Evolutionary conservation across 2,888 invertebrate species (phyloP), one percentile per base, ranked within the genome.

Genomic region (Trachelus tabidus): DNA sequence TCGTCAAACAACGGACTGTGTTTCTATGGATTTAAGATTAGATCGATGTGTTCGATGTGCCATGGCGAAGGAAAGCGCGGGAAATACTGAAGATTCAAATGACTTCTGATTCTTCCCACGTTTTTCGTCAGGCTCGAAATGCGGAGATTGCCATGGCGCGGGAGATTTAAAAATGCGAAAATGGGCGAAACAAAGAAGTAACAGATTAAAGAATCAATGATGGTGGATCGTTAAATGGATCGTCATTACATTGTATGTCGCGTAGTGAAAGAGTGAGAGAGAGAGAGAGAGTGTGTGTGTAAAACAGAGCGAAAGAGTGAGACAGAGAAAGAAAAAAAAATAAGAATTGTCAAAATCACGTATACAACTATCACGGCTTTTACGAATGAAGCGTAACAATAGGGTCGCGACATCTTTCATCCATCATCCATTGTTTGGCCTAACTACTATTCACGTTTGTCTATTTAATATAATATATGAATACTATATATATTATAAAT

Each of bases 401-500:
- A 56, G 23, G 6, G 2, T 56, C 23, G 56, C 23, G 56, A 23
- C 56, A 56, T 23, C 23, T 34, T 15, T 77, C 71, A 71, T 69
- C 77, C 77, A 77, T 77, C 40, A 77, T 37, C 33, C 78, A 79
- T 82, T 79, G 82, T 83, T 83, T 83, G 83, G 83, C 83, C 83
- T 83, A 83, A 83, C 75, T 80, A 83, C 79, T 80, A 83, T 82
- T 82, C 82, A 83, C 80, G 77, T 83, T 82, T 81, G 77, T 82
- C 80, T 81, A 79, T 73, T 81, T 75, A 79, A 79, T 81, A 79
- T 81, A 77, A 80, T 82, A 81, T 75, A 80, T 73, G 68, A 68
- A 34, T 75, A 68, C 12, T 75, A 40, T 75, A 35, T 35, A 68
- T 75, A 68, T 34, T 79, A 77, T 79, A 74, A 73, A 77, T 77